Conservation (phyloP, 2,888 invertebrate genomes). For the Rhogogaster chlorosoma region DNA sequence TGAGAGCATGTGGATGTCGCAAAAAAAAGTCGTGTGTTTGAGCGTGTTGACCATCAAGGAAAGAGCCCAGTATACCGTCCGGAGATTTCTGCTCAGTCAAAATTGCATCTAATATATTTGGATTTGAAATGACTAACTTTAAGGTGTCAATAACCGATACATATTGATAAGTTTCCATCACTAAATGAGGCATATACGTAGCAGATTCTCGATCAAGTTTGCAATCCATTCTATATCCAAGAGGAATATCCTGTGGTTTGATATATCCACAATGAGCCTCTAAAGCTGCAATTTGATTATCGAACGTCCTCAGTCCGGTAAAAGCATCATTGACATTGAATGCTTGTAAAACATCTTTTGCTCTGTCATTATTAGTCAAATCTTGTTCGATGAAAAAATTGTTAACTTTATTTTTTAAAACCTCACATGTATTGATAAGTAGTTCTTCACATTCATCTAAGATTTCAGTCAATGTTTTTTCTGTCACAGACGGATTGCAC, state of each 20-base stretch:
- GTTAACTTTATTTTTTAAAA: constrained; percentile 15
- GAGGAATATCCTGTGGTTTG: constrained; percentile 46
- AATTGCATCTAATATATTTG: constrained; percentile 46
- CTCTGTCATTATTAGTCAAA: not conserved
- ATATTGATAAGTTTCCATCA: constrained; percentile 56
- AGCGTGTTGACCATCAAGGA: constrained; percentile 55
- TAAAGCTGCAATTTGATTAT: constrained; percentile 50
- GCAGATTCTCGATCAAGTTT: constrained; percentile 46
- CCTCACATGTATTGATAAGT: constrained; percentile 5
- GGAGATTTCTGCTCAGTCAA: constrained; percentile 49
- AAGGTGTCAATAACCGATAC: constrained; percentile 55
- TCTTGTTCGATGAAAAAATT: constrained; percentile 10
- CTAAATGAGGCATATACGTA: constrained; percentile 50
- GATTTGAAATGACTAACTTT: constrained; percentile 54
- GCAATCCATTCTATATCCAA: constrained; percentile 51
- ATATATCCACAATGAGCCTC: constrained; percentile 51
- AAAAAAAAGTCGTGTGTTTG: too few relatives aligned
- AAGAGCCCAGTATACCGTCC: constrained; percentile 51
- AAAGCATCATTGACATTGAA: constrained; percentile 52
- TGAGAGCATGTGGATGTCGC: too few relatives aligned
- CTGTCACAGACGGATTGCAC: constrained; percentile 54
- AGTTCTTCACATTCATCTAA: constrained; percentile 50
- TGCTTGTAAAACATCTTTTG: constrained; percentile 35
- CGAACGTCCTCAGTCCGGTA: constrained; percentile 16
- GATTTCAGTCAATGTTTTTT: constrained; percentile 37